Percentiles rank a stretch among this genome's conserved stretches.
Conservation (phyloP, 2,113 vertebrate species). For the Passer domesticus region DNA sequence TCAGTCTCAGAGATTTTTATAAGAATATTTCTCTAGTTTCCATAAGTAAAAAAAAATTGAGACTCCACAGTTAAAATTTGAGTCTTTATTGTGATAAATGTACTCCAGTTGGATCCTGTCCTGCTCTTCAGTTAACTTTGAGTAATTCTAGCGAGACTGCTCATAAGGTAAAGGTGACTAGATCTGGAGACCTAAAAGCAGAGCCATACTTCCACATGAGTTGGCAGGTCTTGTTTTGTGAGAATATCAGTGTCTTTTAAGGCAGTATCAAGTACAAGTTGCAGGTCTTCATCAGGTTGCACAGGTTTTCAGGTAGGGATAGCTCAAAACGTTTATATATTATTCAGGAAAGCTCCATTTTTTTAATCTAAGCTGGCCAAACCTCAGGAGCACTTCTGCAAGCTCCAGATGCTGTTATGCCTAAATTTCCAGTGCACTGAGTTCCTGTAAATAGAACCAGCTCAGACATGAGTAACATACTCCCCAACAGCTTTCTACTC, state of each 20-base stretch:
- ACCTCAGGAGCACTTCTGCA: neutral
- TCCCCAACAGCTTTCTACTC: conserved; percentile 15
- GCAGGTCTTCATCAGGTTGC: neutral
- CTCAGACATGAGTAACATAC: conserved; percentile 52
- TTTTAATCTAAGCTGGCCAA: neutral
- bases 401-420: neutral
- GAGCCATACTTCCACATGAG: neutral
- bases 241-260: neutral
- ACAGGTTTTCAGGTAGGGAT: neutral
- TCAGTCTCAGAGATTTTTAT: neutral
- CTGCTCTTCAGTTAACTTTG: neutral
- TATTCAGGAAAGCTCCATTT: neutral
- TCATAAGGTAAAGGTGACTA: neutral
- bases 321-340: neutral
- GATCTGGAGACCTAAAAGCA: neutral
- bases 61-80: neutral
- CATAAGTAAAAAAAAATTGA: neutral
- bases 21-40: neutral
- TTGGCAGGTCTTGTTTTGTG: neutral
- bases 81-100: neutral
- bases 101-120: neutral
- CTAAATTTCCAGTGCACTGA: neutral
- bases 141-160: neutral
- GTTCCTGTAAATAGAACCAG: conserved; percentile 18
- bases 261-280: neutral